These are phyloP conservation scores for Panurus biarmicus DNA, from an alignment of 2,113 vertebrate genomes.

Conservation along the genomic window DNA sequence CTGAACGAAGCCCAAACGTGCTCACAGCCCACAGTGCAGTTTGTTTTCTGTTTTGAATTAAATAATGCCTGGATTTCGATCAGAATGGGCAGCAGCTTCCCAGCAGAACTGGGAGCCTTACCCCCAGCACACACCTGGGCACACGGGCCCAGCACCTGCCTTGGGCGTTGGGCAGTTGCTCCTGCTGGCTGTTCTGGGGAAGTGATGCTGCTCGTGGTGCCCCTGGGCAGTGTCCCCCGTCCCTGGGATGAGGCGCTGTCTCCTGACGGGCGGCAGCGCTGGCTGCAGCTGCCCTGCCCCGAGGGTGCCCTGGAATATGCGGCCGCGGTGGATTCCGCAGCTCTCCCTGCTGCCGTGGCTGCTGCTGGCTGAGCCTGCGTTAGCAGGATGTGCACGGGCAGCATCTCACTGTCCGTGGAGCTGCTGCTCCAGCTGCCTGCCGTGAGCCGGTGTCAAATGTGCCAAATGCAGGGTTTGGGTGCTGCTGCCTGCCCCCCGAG, in stretches of 20 bases:
- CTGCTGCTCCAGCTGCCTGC: neutral
- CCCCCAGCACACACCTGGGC: neutral
- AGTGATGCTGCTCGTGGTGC: neutral
- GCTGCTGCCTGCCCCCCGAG: rapidly evolving
- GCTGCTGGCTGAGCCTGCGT: neutral
- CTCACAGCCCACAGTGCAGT: slow-evolving; percentile 18
- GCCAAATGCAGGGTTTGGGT: rapidly evolving
- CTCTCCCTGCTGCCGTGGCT: neutral
- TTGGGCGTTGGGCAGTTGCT: too few species aligned
- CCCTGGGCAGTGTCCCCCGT: rapidly evolving
- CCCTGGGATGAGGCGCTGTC: neutral
- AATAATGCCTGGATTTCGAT: slow-evolving; percentile 28
- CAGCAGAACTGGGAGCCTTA: neutral
- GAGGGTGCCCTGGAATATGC: rapidly evolving
- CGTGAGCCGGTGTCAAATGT: rapidly evolving
- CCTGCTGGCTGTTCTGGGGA: neutral
- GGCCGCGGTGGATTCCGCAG: too few species aligned
- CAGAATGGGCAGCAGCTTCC: neutral
- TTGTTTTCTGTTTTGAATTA: slow-evolving; percentile 32
- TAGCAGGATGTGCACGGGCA: rapidly evolving
- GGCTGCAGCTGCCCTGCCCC: neutral
- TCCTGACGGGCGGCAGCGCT: rapidly evolving
- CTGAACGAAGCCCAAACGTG: slow-evolving; percentile 31
- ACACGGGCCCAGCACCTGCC: too few species aligned
- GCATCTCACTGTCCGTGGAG: rapidly evolving